These are phyloP conservation scores for Gasterosteus nipponicus DNA, from an alignment of 2,113 vertebrate species.

Conservation along the genomic window DNA sequence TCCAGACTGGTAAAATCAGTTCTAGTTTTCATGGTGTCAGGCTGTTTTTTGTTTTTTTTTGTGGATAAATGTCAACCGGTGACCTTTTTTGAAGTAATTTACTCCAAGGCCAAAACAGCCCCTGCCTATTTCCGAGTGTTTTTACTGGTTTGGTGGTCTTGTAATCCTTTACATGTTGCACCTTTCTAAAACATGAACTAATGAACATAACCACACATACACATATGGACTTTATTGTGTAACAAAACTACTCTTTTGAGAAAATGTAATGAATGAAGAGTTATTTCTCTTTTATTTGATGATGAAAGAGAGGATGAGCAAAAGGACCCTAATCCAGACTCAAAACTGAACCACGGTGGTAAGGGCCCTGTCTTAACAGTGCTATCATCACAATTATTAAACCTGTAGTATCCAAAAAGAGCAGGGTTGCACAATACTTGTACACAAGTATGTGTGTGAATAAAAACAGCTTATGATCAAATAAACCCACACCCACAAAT, in stretches of 20 bases:
- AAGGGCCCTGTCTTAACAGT: too few species aligned
- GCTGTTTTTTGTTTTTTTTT: conserved; percentile 70
- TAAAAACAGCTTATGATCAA: background rate
- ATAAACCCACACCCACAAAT: too few species aligned
- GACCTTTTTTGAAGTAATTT: conserved; percentile 82
- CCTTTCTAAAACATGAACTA: background rate
- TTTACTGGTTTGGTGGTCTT: conserved; percentile 39
- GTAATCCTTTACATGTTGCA: conserved; percentile 35
- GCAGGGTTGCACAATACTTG: background rate
- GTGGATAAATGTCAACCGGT: conserved; percentile 81
- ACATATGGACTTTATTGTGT: background rate
- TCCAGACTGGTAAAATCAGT: conserved; percentile 53
- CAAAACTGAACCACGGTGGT: too few species aligned
- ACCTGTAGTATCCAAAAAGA: background rate
- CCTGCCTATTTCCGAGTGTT: conserved; percentile 46
- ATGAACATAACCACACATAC: background rate
- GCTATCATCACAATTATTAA: background rate
- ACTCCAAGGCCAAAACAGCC: conserved; percentile 58
- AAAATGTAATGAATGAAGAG: background rate
- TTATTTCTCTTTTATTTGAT: too few species aligned
- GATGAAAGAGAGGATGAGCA: background rate
- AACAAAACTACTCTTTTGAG: background rate
- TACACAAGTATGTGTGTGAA: background rate
- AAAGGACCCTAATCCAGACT: background rate
- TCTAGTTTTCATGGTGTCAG: conserved; percentile 57